Evolutionary conservation across 1,140 invertebrate genomes (phyloP), one percentile per base, ranked within the genome.

Genomic region (Drosophila lini): DNA sequence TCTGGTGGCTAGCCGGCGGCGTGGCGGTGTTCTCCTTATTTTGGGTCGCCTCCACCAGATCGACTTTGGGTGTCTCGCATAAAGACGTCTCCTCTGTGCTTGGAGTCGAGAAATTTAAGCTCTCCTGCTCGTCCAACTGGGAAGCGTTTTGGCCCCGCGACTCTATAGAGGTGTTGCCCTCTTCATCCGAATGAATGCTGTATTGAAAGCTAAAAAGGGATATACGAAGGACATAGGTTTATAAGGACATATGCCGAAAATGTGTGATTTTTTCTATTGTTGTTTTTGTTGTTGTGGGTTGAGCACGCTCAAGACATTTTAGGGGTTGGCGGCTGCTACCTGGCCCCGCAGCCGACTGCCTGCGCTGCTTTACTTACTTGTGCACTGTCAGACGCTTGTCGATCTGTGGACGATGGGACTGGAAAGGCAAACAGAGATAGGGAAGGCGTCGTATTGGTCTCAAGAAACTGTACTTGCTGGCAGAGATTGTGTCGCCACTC

Each of bases 181-280:
- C 90, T 50, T 91, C 90, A 53, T 91, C 90, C 1, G 85, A 91
- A 42, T 91, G 86, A 1, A 91, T 91, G 25, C 75, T 81, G 48
- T 91, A 91, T 25, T 68, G 75, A 79, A 91, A 91, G 50, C 90
- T 91, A 48, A 62, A 88, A 88, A 65, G 15, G 22, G 58, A 58
- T 28, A 15, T 25, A 44, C 10, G 53, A 5, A 70, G 34, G 8
- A 42, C 31, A 61, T 3, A 42, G 22, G n/a, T 56, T 50, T 5
- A 47, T 50, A 9, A 16, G 28, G 10, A 40, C 68, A 70, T 22
- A 71, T 71, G 68, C 67, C 38, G 9, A 36, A 32, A 58, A 40
- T 36, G 5, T 68, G 64, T 36, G 10, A 8, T n/a, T 32, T 38
- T 64, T 42, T 38, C 15, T 61, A 64, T 64, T 61, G 57, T 69